Conservation (phyloP, 2,888 invertebrate genomes). For the Apamea epomidion region DNA sequence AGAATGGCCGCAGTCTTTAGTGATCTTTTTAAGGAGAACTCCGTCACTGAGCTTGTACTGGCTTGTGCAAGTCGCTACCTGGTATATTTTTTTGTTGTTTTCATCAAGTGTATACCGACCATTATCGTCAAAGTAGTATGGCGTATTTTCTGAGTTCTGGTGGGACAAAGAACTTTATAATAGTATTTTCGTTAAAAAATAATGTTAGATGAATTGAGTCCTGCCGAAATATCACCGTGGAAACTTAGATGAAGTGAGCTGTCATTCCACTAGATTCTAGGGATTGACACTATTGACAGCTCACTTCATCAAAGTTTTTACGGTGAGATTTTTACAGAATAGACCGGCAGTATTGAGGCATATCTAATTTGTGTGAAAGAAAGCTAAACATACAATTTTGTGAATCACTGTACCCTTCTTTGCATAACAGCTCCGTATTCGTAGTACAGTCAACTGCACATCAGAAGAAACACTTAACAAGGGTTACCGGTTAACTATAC, state of each 20-base stretch:
- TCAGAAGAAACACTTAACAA: not conserved
- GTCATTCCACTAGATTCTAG: not conserved
- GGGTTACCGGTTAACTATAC: not conserved
- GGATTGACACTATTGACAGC: not conserved
- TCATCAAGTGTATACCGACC: slow-evolving; percentile 76
- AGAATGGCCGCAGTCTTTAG: slow-evolving; percentile 78
- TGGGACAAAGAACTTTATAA: slow-evolving; percentile 13
- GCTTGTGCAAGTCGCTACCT: slow-evolving; percentile 78
- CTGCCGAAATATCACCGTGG: not conserved
- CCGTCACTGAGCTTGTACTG: slow-evolving; percentile 73
- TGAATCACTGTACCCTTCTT: not conserved
- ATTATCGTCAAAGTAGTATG: slow-evolving; percentile 76
- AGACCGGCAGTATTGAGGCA: not conserved
- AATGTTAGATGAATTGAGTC: not conserved
- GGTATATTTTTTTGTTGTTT: slow-evolving; percentile 76
- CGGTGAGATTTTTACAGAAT: not conserved
- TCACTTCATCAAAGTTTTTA: not conserved
- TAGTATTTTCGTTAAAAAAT: not conserved
- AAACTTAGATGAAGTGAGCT: not conserved
- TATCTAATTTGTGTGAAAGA: not conserved
- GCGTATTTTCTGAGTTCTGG: slow-evolving; percentile 68
- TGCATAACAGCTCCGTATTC: not conserved
- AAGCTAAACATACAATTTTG: no score
- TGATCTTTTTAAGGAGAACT: slow-evolving; percentile 70
- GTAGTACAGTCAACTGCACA: not conserved